These are phyloP conservation scores for Nothobranchius kuhntae DNA, from an alignment of 2,113 vertebrate species.

Conservation along the genomic window DNA sequence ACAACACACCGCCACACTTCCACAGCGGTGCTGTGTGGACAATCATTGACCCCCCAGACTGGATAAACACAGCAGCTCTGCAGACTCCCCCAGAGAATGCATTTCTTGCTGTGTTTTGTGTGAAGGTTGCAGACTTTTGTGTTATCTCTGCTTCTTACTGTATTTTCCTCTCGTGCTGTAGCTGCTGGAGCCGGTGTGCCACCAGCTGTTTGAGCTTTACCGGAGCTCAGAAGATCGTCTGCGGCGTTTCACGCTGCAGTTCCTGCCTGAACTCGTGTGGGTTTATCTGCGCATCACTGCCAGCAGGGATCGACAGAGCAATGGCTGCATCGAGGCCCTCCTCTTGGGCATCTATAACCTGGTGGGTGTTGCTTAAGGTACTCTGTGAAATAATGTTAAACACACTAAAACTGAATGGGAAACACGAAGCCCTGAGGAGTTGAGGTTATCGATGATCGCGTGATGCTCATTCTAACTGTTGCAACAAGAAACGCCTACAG, in stretches of 20 bases:
- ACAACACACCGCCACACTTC: conserved; percentile 11
- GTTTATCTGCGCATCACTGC: conserved; percentile 91
- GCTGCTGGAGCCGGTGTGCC: conserved; percentile 97
- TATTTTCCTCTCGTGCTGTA: conserved; percentile 52
- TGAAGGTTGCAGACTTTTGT: too few relatives aligned
- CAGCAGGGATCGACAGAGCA: conserved; percentile 93
- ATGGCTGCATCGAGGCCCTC: conserved; percentile 96
- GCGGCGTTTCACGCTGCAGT: conserved; percentile 94
- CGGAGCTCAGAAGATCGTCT: conserved; percentile 92
- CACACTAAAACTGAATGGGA: too few relatives aligned
- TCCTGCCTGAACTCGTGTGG: conserved; percentile 96
- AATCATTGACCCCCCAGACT: conserved; percentile 40
- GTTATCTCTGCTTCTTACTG: background rate
- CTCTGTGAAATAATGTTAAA: background rate
- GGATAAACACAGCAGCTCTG: conserved; percentile 39
- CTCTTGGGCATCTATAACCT: conserved; percentile 97
- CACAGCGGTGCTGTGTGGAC: conserved; percentile 28
- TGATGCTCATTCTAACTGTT: too few relatives aligned
- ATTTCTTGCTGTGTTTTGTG: background rate
- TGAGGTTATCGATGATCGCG: background rate
- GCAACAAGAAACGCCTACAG: background rate
- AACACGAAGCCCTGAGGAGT: background rate
- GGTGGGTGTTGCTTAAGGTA: conserved; percentile 77
- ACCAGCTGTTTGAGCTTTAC: conserved; percentile 96
- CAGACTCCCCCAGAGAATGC: conserved; percentile 23